Conservation (phyloP, 1,140 invertebrate species). For the Leptestheria dahalacensis region DNA sequence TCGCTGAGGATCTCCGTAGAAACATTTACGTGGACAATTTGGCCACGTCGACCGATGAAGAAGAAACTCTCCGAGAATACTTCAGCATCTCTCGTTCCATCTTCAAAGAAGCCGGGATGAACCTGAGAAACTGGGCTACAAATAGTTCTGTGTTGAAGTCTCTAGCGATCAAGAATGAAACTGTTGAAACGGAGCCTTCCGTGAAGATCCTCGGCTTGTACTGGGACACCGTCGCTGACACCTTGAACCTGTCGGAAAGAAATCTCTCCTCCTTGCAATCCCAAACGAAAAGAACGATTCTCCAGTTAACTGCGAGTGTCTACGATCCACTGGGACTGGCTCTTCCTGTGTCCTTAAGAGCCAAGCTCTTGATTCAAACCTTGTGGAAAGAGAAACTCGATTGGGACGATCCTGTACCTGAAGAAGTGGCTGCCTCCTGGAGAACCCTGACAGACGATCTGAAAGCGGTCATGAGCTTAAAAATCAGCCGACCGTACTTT, state of each 20-base stretch:
- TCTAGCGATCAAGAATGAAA: neutral
- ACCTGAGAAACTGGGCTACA: constrained; percentile 3
- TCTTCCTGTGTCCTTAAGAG: constrained; percentile 15
- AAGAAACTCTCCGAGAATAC: neutral
- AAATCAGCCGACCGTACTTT: constrained; percentile 1
- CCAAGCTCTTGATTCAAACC: constrained; percentile 17
- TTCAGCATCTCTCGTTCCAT: neutral
- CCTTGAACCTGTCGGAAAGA: neutral
- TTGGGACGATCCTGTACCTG: constrained; percentile 17
- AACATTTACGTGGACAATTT: constrained; percentile 14
- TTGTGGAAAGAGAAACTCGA: constrained; percentile 16
- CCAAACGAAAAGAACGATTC: constrained; percentile 14
- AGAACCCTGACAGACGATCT: neutral
- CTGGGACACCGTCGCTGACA: neutral
- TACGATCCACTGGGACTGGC: constrained; percentile 19
- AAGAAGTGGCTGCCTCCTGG: neutral
- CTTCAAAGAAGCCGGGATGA: constrained; percentile 4
- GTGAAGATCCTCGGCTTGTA: constrained; percentile 7
- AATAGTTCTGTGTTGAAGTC: neutral
- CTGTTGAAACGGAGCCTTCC: neutral
- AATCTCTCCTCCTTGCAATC: neutral
- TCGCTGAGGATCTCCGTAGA: neutral
- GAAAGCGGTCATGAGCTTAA: neutral
- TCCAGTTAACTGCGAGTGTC: constrained; percentile 10
- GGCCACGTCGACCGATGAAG: neutral